Percentiles rank a stretch among this genome's conserved stretches.
These are phyloP conservation scores for Oreortyx pictus DNA, from an alignment of 2,797 vertebrate species.

Conservation along the genomic window DNA sequence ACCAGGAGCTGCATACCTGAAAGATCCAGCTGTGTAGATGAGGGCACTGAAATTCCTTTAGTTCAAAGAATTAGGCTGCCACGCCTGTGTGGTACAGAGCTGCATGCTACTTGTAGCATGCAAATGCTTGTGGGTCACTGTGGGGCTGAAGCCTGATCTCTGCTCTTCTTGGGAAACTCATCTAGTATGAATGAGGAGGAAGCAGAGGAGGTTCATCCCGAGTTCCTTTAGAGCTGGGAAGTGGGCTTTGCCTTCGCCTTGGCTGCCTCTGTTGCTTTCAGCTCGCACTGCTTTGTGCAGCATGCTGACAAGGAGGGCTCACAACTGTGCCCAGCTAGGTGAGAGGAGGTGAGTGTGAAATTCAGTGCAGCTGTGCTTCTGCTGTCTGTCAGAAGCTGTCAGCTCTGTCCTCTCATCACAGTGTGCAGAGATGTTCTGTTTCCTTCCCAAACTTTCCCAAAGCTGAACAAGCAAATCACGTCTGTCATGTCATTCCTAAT, in stretches of 20 bases:
- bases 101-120: not conserved
- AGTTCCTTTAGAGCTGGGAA: not conserved
- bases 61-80: not conserved
- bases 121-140: not conserved
- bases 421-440: not conserved
- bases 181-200: not conserved
- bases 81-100: not conserved
- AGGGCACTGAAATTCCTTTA: not conserved
- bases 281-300: accelerated
- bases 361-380: not conserved
- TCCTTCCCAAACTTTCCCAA: slow-evolving; percentile 2
- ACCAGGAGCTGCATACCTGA: not conserved
- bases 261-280: not conserved
- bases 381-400: not conserved
- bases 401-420: not conserved
- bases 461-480: slow-evolving; percentile 52
- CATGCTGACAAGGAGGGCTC: not conserved
- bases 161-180: not conserved
- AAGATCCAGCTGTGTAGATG: not conserved
- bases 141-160: not conserved
- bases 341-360: not conserved
- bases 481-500: slow-evolving; percentile 39
- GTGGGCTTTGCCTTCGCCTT: not conserved
- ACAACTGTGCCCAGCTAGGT: accelerated
- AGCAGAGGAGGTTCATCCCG: not conserved